phyloP scores from a whole-genome alignment of 2,888 invertebrate genomes.

The Mythimna ferrago region DNA sequence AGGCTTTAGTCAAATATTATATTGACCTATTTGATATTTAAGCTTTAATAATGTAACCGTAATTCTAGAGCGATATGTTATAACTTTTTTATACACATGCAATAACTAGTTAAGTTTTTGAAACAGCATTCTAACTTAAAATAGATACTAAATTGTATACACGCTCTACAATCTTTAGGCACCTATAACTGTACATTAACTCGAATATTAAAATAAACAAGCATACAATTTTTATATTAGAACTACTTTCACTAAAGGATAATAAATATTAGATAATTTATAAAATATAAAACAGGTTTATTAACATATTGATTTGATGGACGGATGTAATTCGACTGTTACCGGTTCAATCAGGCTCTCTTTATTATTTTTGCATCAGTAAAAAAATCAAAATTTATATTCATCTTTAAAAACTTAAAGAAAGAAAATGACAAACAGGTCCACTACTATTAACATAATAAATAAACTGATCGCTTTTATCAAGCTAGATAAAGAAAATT shows the following conservation, averaged over 20 bases:
- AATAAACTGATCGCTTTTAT: background rate
- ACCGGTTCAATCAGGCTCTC: background rate
- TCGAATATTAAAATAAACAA: background rate
- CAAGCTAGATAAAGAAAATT: conserved; percentile 5
- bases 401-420: background rate
- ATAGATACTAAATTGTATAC: background rate
- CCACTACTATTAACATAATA: background rate
- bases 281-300: conserved; percentile 29
- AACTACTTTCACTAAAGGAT: conserved; percentile 43
- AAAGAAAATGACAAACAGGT: background rate
- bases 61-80: background rate
- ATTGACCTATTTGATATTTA: conserved; percentile 24
- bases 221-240: background rate
- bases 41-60: conserved; percentile 3
- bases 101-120: background rate
- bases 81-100: too few relatives aligned
- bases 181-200: background rate
- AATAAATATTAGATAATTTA: conserved; percentile 20
- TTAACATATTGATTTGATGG: conserved; percentile 3
- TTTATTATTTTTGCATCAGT: too few relatives aligned
- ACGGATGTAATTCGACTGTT: background rate
- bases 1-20: conserved; percentile 20
- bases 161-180: background rate
- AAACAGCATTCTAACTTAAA: background rate
- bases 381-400: conserved; percentile 1